Base-by-base conservation (phyloP, 2,888 invertebrate genomes). In the Dusona sp. region DNA sequence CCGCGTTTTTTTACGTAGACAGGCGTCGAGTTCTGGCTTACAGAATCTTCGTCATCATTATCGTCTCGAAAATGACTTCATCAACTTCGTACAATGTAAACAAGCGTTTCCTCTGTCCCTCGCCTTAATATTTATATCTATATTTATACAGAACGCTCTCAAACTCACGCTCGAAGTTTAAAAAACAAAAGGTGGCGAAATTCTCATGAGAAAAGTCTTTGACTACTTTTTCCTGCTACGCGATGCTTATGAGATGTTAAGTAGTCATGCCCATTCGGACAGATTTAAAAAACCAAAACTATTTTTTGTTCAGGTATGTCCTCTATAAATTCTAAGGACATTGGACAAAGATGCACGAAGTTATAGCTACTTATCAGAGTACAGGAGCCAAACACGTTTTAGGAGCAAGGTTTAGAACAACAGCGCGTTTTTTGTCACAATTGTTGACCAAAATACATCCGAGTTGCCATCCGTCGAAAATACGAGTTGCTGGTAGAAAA, bases 21-120 rank as follows among this genome's bases (percentile, higher is more conserved):
- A 16, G n/a, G 13, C 22, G 19, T 73, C 38, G 19, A 73, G 51
- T 54, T 80, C 64, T 82, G 8, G 57, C 61, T 54, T 13, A 61
- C n/a, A 70, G n/a, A 45, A 42, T 70, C 42, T 38, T 57, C 51
- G 48, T 42, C 81, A n/a, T 61, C 68, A 33, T 81, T 13, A 80
- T 51, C 48, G 38, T 80, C 67, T 45, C 33, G 61, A 25, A 19
- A 33, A 70, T 82, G 67, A 79, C 73, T 79, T 73, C 79, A 74
- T 79, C 22, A 57, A 36, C 79, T 73, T 57, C 45, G 22, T 57
- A 22, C 65, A 38, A 19, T 22, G 36, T 33, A 19, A 29, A 57
- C 54, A 79, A 83, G 61, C 61, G 68, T 64, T 70, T 33, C 48
- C 61, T 61, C 42, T 36, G 36, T 1, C 9, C 16, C 38, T 13